A percentile compares a stretch with the other conserved stretches of the same genome.
These are phyloP conservation scores for Temnothorax curvispinosus DNA, from an alignment of 1,140 invertebrate genomes.

Conservation along the genomic window DNA sequence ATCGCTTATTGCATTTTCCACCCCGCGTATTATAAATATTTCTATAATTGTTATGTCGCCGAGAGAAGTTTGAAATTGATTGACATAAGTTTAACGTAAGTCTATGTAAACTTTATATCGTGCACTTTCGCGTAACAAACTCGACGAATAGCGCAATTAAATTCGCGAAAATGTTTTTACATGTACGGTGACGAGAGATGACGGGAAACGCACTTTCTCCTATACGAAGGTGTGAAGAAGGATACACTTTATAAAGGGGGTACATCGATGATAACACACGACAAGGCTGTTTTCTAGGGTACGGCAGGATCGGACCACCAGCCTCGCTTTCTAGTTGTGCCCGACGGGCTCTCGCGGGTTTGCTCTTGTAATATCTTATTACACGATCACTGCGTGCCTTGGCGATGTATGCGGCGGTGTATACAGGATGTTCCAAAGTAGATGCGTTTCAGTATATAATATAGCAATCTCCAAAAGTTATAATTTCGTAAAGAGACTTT, in stretches of 20 bases:
- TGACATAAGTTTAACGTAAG: background rate
- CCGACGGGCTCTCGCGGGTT: slow-evolving; percentile 67
- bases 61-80: background rate
- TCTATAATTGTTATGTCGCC: background rate
- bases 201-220: background rate
- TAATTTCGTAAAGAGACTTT: background rate
- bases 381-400: slow-evolving; percentile 72
- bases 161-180: slow-evolving; percentile 7
- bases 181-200: background rate
- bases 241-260: background rate
- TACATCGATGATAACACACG: slow-evolving; percentile 49
- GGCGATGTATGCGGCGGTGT: slow-evolving; percentile 33
- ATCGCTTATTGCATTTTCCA: background rate
- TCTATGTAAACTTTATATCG: background rate
- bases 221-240: background rate
- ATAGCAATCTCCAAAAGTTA: background rate
- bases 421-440: slow-evolving; percentile 34
- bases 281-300: slow-evolving; percentile 45
- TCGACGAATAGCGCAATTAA: slow-evolving; percentile 28
- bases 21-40: background rate
- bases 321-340: slow-evolving; percentile 62
- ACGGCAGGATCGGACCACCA: slow-evolving; percentile 69
- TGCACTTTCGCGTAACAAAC: background rate
- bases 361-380: slow-evolving; percentile 77
- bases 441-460: background rate